Evolutionary conservation across 2,888 invertebrate species (phyloP), one percentile per base, ranked within the genome.

Genomic region (Malacosoma neustria): DNA sequence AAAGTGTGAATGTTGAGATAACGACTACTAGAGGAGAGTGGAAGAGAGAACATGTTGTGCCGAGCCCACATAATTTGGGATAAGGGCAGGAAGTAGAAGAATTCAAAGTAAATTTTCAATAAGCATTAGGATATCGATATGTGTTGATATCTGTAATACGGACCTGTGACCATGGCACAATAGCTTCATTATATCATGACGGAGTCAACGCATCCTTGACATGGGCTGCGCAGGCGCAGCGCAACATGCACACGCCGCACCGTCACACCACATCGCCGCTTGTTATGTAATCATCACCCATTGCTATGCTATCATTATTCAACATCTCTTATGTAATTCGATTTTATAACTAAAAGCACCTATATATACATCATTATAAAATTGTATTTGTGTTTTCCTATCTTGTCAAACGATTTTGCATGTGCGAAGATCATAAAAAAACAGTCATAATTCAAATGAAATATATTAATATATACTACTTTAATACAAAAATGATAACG

Each of bases 191-290:
- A 60, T 62, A 65, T 63, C 60, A 64, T 57, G 57, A 49, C 54
- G 57, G 54, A 61, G 65, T 57, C 57, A 56, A 57, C 55, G 59
- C 68, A 79, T 82, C 81, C 81, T 82, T 81, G 81, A 81, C 81
- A 77, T 61, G 66, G 50, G 54, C 48, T 56, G 46, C 49, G 49
- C 46, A 48, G 43, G 38, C 38, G 54, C 51, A 55, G 51, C 49
- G 56, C 60, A 54, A 48, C 47, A 51, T 57, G 57, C 56, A 54
- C 55, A 49, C 56, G 58, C 49, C 47, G 57, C 49, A 47, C 38
- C 52, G 50, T 46, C 51, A 46, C 53, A 39, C 49, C 43, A 51
- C 51, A 46, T 44, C 42, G 54, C 49, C 45, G 50, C 54, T 64
- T 48, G 61, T 77, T 79, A 77, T 72, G 71, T 73, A 79, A 79